Evolutionary conservation across 1,140 invertebrate genomes (phyloP), one percentile per base, ranked within the genome.

Genomic region (Cydia strobilella): DNA sequence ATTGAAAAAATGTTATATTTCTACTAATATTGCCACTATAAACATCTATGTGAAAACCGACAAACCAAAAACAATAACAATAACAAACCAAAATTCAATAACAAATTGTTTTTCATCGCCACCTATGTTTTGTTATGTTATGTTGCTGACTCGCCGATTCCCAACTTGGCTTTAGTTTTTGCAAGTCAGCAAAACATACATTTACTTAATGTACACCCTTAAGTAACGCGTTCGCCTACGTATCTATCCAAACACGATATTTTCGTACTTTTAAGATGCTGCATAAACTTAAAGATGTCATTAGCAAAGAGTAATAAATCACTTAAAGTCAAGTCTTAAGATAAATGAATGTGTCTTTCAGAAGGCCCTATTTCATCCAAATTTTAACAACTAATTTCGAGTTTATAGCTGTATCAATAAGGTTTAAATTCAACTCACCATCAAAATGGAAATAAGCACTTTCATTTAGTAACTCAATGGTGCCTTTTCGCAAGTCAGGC

Each of bases 301-400:
- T 69, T 69, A 69, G 65, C 42, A 15, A 18, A 18, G 25, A 69
- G 31, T 35, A 13, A 69, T 69, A 69, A 69, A 69, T 69, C 65
- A 69, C 42, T 69, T 69, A 69, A 69, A 69, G 65, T 69, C 65
- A 69, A 69, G 31, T 35, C 65, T 69, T 27, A 7, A 69, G 65
- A 69, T 69, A 42, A 69, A 69, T 69, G 54, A 23, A 59, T 1
- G 18, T 20, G 9, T 23, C 18, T 59, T 23, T 59, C 18, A 59
- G 3, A 59, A 59, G 54, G 54, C 15, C 54, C 7, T 23, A 23
- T 0, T 12, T 59, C 54, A 12, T 5, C 6, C 10, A 23, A 18
- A 54, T 7, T 20, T 23, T 2, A n/a, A 18, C 18, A 23, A 3
- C 18, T 9, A 4, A 23, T 20, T 59, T 59, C 54, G 20, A 59